phyloP scores from a whole-genome alignment of 2,113 vertebrate species.

The Tenrec ecaudatus region DNA sequence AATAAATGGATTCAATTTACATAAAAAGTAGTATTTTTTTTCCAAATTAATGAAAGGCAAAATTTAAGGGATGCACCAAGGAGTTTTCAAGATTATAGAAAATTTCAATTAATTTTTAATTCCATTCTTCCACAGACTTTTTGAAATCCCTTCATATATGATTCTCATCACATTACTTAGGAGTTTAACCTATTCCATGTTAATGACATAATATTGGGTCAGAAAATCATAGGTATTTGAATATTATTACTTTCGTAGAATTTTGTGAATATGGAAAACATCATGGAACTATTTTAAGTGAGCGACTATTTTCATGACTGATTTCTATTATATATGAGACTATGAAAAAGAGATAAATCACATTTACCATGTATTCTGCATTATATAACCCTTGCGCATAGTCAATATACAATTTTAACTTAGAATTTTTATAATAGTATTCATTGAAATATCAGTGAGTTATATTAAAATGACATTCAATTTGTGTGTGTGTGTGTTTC shows the following conservation, averaged over 20 bases:
- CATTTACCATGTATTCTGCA: neutral
- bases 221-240: neutral
- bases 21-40: neutral
- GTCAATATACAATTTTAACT: neutral
- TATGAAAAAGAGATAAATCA: neutral
- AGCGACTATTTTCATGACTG: neutral
- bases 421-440: neutral
- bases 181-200: neutral
- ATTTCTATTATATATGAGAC: neutral
- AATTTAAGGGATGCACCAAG: neutral
- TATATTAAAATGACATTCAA: too few species aligned
- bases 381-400: neutral
- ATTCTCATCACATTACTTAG: neutral
- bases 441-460: slow-evolving; percentile 1
- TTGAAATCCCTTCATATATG: neutral
- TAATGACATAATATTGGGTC: neutral
- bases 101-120: too few species aligned
- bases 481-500: neutral
- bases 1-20: neutral
- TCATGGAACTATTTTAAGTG: slow-evolving; percentile 10
- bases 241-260: neutral
- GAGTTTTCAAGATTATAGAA: too few species aligned
- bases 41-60: slow-evolving; percentile 22
- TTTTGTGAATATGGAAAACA: neutral
- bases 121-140: too few species aligned